Base-by-base conservation (phyloP, 2,797 vertebrate species). In the Atherinosoma microstoma region DNA sequence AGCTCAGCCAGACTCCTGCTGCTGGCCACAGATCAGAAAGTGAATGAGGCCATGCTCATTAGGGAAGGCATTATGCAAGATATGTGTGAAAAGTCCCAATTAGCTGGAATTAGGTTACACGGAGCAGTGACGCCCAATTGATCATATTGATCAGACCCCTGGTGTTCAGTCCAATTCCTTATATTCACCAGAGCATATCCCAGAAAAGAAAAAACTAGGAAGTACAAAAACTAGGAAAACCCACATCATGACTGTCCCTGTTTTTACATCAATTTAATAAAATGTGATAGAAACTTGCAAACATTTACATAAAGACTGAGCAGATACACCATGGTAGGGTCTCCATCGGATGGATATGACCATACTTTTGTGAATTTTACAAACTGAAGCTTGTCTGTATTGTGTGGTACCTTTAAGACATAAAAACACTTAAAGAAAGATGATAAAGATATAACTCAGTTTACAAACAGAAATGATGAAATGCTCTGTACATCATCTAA, bases 11-110 rank as follows among this genome's bases (percentile, higher is more conserved):
- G 83, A 61, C 68, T 87, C 89, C 89, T 73, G 88, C 90, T 92
- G 90, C 76, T 89, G 78, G 60, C 78, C 84, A 42, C 83, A 63
- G 79, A 85, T 65, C 83, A 74, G 70, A 79, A 75, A 78, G 47
- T 79, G 82, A 90, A 91, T 86, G 80, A 79, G 79, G 69, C 73
- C 70, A 0, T 0, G 64, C 87, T 93, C 86, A 87, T 91, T 91
- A 93, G 83, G 45, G 74, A 77, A 70, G 82, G 71, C 77, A 70
- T 78, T 92, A 84, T 80, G 69, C 80, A 80, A 89, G 67, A 86
- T 73, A 84, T 83, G 87, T 91, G 87, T 91, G 92, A 92, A 92
- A 92, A 92, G 87, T 89, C 76, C 90, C 91, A 93, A 92, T 94
- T 93, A 94, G 91, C 82, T 88, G 82, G 90, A 92, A 93, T 93